phyloP scores from a whole-genome alignment of 1,140 invertebrate genomes.

The Drosophila sp. region DNA sequence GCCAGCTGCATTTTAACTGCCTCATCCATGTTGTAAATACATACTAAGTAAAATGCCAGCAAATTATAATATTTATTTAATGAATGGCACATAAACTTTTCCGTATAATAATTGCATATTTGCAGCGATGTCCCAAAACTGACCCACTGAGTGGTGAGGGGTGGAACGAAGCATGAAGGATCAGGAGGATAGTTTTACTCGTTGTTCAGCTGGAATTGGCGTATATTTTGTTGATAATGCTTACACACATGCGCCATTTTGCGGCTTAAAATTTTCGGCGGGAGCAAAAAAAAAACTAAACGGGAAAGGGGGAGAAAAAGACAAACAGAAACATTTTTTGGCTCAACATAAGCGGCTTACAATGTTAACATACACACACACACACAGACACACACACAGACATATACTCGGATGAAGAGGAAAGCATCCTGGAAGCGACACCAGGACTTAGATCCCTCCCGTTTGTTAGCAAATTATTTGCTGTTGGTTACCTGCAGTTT shows the following conservation, averaged over 20 bases:
- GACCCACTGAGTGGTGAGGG: neutral
- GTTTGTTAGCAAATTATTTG: slow-evolving; percentile 65
- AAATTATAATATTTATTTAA: slow-evolving; percentile 79
- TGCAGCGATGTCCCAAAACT: slow-evolving; percentile 31
- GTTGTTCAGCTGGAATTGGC: slow-evolving; percentile 37
- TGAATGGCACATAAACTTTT: slow-evolving; percentile 64
- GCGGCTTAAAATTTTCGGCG: slow-evolving; percentile 66
- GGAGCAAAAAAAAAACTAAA: neutral
- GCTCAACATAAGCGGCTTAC: slow-evolving; percentile 74
- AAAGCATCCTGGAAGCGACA: neutral
- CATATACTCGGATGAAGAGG: slow-evolving; percentile 20
- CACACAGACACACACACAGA: slow-evolving; percentile 20
- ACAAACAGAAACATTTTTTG: slow-evolving; percentile 68
- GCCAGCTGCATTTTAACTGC: slow-evolving; percentile 44
- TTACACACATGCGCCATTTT: slow-evolving; percentile 71
- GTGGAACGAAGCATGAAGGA: slow-evolving; percentile 13
- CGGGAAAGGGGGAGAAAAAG: slow-evolving; percentile 25
- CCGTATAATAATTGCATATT: slow-evolving; percentile 46
- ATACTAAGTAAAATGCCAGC: slow-evolving; percentile 54
- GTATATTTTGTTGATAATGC: slow-evolving; percentile 64
- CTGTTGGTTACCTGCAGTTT: slow-evolving; percentile 76
- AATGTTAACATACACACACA: slow-evolving; percentile 62
- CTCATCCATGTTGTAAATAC: slow-evolving; percentile 36
- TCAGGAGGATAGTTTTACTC: slow-evolving; percentile 34
- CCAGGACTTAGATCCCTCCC: slow-evolving; percentile 27